Conservation (phyloP, 2,797 vertebrate species). For the Hafferia zeledoni region DNA sequence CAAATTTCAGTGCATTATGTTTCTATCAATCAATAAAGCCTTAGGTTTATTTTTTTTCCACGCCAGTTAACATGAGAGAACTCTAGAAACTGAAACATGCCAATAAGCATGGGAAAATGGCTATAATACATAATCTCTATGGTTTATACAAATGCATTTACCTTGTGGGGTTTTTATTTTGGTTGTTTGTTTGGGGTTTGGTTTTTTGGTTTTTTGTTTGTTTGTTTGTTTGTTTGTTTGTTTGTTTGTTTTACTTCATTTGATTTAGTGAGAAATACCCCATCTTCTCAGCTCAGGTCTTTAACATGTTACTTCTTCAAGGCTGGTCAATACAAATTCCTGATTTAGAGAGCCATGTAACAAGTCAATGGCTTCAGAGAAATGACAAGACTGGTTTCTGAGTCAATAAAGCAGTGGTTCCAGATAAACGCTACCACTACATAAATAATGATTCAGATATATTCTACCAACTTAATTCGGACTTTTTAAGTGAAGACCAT, state of each 20-base stretch:
- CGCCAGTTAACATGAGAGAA: neutral
- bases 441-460: neutral
- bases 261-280: neutral
- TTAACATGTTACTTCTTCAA: neutral
- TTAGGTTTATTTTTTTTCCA: neutral
- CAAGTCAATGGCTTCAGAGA: neutral
- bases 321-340: neutral
- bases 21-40: neutral
- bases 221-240: neutral
- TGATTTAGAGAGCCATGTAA: neutral
- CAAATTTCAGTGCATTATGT: fast-evolving
- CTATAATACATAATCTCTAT: neutral
- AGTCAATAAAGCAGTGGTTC: neutral
- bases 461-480: fast-evolving
- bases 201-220: neutral
- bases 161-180: too few relatives aligned
- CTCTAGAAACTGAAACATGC: neutral
- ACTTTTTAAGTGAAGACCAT: neutral
- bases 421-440: neutral
- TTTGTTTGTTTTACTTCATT: neutral
- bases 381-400: neutral
- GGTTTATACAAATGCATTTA: neutral
- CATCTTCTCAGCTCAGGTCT: neutral
- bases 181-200: too few relatives aligned
- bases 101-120: neutral